Evolutionary conservation across 37 sponge, comb jelly and placozoan species (phyloP).

Genomic region (Beroe forskalii): DNA sequence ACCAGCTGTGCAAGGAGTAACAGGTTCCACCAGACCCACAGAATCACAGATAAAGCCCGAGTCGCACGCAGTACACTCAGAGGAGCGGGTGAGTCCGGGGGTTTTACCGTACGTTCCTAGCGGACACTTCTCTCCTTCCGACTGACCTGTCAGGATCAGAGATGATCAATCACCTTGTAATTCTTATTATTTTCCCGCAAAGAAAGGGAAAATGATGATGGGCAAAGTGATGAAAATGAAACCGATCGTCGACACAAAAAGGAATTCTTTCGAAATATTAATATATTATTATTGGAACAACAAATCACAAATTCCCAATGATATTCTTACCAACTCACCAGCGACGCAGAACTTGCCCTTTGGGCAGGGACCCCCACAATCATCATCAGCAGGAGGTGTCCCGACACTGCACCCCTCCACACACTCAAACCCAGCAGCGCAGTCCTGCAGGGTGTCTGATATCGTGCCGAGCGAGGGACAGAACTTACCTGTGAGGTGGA

Average conservation of each 20-base stretch:
- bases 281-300: too few species aligned
- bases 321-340: background rate
- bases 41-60: background rate
- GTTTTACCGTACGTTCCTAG: slow-evolving; percentile 25
- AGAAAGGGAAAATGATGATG: too few species aligned
- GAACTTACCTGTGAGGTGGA: slow-evolving; percentile 47
- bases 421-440: slow-evolving; percentile 23
- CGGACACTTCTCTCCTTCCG: slow-evolving; percentile 42
- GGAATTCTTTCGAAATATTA: too few species aligned
- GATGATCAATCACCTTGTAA: too few species aligned
- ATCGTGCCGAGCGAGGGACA: slow-evolving; percentile 7
- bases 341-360: slow-evolving; percentile 10
- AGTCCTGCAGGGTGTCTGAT: background rate
- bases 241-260: too few species aligned
- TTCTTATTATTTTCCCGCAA: too few species aligned
- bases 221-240: too few species aligned
- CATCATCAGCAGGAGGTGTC: background rate
- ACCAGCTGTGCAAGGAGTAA: slow-evolving; percentile 17
- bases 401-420: background rate
- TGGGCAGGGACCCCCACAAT: slow-evolving; percentile 63
- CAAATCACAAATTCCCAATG: background rate
- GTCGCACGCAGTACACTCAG: background rate
- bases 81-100: background rate
- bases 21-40: slow-evolving; percentile 17
- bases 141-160: too few species aligned